Base-by-base conservation (phyloP, 2,888 invertebrate species). In the Thecophora atra region DNA sequence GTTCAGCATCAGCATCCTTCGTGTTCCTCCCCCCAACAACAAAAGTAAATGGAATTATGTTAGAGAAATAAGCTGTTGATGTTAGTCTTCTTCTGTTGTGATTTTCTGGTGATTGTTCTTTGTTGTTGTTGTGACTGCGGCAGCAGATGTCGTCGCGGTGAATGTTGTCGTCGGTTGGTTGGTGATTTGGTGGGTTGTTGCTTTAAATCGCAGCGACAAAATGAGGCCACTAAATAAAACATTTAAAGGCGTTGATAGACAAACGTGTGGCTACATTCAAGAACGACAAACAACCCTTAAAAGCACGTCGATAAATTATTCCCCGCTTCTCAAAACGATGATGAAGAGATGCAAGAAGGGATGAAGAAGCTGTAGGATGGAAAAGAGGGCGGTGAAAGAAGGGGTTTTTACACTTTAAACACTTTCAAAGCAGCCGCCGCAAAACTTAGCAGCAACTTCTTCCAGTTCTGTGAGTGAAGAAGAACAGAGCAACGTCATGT, bases 1-100 rank as follows among this genome's bases (percentile, higher is more conserved):
- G 82, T 72, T 70, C 66, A 69, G 58, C 69, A 71, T 70, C 68
- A 72, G 63, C 56, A 54, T 66, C 66, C 19, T 42, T 19, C 63
- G 51, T 26, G 17, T 51, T 28, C 19, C 24, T 68, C 69, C 21
- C 26, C 44, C 30, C 44, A 28, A 42, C 65, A 52, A 56, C 58
- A 58, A 56, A 56, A 58, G 62, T n/a, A 70, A 70, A 63, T 56
- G 15, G 62, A 70, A 70, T 70, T 47, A 62, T 51, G 47, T 62
- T 26, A 42, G 67, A 11, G 51, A 28, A 37, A 28, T 28, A 58
- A 28, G 69, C 58, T 56, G 56, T 37, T n/a, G 47, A 2, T 17
- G 56, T 24, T 47, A 17, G 2, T 42, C 37, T 37, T 71, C 3
- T 44, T 21, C 44, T 64, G 58, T n/a, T 52, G 21, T n/a, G 54